Evolutionary conservation across 2,888 invertebrate genomes (phyloP).

Genomic region (Oithona nana): DNA sequence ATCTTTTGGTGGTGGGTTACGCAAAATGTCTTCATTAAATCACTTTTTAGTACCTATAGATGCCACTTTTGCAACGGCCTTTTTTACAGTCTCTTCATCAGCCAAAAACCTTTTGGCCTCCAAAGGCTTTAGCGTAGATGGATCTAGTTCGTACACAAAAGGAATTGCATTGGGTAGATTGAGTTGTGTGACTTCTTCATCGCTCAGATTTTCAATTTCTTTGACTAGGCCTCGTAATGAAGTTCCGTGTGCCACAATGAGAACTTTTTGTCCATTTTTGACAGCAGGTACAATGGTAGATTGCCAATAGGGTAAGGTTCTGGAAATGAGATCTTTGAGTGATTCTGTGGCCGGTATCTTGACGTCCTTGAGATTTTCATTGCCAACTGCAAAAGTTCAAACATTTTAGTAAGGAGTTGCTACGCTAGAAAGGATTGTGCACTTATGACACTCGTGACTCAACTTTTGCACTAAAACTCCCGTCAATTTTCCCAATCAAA

Average conservation of each 20-base stretch:
- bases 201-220: slow-evolving; percentile 35
- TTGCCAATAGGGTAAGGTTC: slow-evolving; percentile 72
- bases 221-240: slow-evolving; percentile 57
- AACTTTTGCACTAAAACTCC: no score
- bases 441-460: no score
- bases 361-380: not conserved
- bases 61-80: not conserved
- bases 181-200: slow-evolving; percentile 49
- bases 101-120: slow-evolving; percentile 25
- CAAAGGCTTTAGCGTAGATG: slow-evolving; percentile 41
- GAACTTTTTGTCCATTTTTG: slow-evolving; percentile 53
- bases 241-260: slow-evolving; percentile 71
- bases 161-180: slow-evolving; percentile 64
- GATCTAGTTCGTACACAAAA: slow-evolving; percentile 54
- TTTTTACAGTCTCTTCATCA: not conserved
- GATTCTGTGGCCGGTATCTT: slow-evolving; percentile 61
- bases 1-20: no score
- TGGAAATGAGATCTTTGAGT: slow-evolving; percentile 48
- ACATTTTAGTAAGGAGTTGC: slow-evolving; percentile 40
- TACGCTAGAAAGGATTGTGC: no score
- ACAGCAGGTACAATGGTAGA: slow-evolving; percentile 52
- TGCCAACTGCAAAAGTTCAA: not conserved
- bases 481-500: no score
- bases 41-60: not conserved
- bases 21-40: no score